phyloP scores from a whole-genome alignment of 2,113 vertebrate species.

The Nannobrachium achirus region DNA sequence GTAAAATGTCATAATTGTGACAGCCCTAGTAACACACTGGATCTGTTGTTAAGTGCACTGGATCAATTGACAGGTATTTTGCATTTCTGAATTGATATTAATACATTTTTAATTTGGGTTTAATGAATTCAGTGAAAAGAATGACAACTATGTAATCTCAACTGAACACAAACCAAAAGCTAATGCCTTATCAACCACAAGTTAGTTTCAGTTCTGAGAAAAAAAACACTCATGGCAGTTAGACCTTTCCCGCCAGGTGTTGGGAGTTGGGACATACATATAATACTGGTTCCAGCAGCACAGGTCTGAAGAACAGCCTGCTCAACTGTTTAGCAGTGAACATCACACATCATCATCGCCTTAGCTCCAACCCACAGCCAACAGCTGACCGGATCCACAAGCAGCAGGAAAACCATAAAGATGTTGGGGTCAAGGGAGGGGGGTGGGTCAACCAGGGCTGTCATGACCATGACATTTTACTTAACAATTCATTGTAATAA shows the following conservation, averaged over 20 bases:
- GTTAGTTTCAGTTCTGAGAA: background rate
- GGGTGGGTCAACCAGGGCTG: constrained; percentile 26
- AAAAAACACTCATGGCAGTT: background rate
- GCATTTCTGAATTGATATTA: background rate
- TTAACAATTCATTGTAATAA: no score
- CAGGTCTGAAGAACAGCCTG: constrained; percentile 25
- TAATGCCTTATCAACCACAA: background rate
- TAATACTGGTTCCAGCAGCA: constrained; percentile 18
- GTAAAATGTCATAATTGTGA: no score
- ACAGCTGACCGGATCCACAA: background rate
- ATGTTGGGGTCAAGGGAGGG: background rate
- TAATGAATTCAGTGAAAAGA: background rate
- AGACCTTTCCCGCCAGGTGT: background rate
- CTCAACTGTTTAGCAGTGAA: background rate
- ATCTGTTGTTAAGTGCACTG: constrained; percentile 40
- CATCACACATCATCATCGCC: constrained; percentile 1
- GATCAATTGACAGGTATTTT: background rate
- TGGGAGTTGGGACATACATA: background rate
- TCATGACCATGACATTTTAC: no score
- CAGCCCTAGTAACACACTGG: constrained; percentile 19
- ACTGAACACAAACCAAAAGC: background rate
- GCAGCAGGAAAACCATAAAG: constrained; percentile 16
- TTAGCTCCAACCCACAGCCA: constrained; percentile 19
- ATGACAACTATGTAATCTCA: background rate
- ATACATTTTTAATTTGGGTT: background rate